Base-by-base conservation (phyloP, 2,888 invertebrate genomes). In the Heteropelma amictum region DNA sequence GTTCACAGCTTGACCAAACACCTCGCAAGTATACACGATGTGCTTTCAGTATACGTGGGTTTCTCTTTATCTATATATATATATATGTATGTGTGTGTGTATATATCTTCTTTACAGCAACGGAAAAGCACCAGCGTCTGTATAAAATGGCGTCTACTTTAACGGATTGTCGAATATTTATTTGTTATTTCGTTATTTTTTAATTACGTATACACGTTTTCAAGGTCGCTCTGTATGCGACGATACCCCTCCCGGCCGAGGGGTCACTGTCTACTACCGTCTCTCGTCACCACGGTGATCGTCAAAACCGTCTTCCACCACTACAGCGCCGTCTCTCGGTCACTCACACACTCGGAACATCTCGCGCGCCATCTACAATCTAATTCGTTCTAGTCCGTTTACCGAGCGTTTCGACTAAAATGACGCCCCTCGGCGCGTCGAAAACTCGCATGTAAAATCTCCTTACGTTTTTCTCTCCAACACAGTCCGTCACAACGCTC, bases 111-210 rank as follows among this genome's bases (percentile, higher is more conserved):
- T 68, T 40, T 38, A 63, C 56, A 61, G 56, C 68, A 61, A 56
- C 68, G 61, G 40, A 61, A 61, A 71, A 70, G 58, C 65, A 71
- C 69, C 68, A 74, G 65, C 70, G 47, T 64, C 64, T 56, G 64
- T 75, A 75, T 75, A 79, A 78, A 79, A 79, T 79, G 76, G 72
- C 77, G 72, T 76, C 69, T 77, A 63, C 72, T 83, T 84, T 85
- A 85, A 86, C 12, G 86, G 87, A 88, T 88, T 87, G 87, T 87
- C 87, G 86, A 77, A 78, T 82, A 74, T 65, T 65, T 56, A 42
- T 35, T 56, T 69, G 33, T 23, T 72, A 21, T 53, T 63, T 58
- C 19, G 45, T 61, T 58, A 30, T 60, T 40, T 40, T 51, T 68
- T 51, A 70, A 77, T 79, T 78, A 79, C 79, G 79, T 79, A 79